Percentiles rank a stretch among this genome's conserved stretches.
These are phyloP conservation scores for Indri indri DNA, from an alignment of 2,113 vertebrate species.

Conservation along the genomic window DNA sequence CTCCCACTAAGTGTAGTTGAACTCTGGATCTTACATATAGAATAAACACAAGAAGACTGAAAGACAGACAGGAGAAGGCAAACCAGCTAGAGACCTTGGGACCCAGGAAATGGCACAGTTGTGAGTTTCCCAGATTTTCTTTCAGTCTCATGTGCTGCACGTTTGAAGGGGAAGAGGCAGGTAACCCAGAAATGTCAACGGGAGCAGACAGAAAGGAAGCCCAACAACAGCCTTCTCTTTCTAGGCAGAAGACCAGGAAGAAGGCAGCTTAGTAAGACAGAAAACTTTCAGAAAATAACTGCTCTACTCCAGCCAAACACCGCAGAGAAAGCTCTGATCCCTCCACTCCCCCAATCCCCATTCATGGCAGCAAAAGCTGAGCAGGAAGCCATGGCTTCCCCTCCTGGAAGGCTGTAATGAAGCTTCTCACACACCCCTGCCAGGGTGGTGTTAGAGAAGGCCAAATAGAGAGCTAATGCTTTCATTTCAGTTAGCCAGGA, in stretches of 20 bases:
- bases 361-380: neutral
- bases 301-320: neutral
- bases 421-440: too few species aligned
- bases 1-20: neutral
- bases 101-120: neutral
- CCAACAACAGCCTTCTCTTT: neutral
- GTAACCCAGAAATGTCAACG: neutral
- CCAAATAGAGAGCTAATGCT: neutral
- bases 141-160: neutral
- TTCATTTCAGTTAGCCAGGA: neutral
- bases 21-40: neutral
- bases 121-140: neutral
- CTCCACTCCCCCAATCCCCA: accelerated
- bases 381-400: neutral
- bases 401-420: neutral
- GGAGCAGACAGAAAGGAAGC: neutral
- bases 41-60: neutral
- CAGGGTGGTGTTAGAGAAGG: neutral
- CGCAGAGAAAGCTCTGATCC: neutral
- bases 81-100: neutral
- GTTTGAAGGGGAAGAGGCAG: neutral
- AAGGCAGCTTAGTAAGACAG: neutral
- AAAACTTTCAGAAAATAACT: neutral
- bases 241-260: neutral
- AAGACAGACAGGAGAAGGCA: neutral